These are phyloP conservation scores for Lumbricus terrestris DNA, from an alignment of 2,888 invertebrate genomes.

Conservation along the genomic window DNA sequence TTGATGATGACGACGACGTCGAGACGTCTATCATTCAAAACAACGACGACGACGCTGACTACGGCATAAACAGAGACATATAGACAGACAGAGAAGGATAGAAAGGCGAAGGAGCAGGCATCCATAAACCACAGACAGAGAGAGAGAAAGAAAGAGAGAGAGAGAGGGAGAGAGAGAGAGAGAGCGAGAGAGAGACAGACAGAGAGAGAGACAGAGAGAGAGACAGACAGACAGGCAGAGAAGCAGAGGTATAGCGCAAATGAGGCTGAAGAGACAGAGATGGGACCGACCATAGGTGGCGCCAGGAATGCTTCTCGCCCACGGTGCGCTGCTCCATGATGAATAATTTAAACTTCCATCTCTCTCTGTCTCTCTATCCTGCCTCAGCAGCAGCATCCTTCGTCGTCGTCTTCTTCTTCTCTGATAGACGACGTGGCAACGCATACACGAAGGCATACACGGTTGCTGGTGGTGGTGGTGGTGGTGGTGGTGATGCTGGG, in stretches of 20 bases:
- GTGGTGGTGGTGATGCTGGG: not conserved
- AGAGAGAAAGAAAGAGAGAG: not conserved
- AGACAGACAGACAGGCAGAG: not conserved
- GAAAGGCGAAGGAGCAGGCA: not conserved
- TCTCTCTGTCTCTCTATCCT: too few relatives aligned
- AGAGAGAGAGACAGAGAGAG: not conserved
- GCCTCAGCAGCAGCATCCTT: not conserved
- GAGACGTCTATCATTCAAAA: not conserved
- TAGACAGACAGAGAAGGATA: not conserved
- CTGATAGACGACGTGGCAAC: not conserved
- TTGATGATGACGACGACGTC: not conserved
- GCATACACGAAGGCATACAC: not conserved
- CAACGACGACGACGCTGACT: not conserved
- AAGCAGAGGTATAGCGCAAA: not conserved
- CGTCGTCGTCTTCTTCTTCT: not conserved
- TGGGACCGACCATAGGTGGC: not conserved
- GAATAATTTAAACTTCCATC: not conserved
- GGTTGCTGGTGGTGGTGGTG: not conserved
- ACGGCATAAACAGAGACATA: not conserved
- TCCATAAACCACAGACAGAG: too few relatives aligned
- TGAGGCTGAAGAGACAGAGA: not conserved
- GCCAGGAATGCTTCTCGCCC: not conserved
- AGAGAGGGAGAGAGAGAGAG: not conserved
- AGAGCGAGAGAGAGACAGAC: not conserved
- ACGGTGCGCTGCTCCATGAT: not conserved